These are phyloP conservation scores for Scophthalmus maximus DNA, from an alignment of 2,113 vertebrate genomes.

Conservation along the genomic window DNA sequence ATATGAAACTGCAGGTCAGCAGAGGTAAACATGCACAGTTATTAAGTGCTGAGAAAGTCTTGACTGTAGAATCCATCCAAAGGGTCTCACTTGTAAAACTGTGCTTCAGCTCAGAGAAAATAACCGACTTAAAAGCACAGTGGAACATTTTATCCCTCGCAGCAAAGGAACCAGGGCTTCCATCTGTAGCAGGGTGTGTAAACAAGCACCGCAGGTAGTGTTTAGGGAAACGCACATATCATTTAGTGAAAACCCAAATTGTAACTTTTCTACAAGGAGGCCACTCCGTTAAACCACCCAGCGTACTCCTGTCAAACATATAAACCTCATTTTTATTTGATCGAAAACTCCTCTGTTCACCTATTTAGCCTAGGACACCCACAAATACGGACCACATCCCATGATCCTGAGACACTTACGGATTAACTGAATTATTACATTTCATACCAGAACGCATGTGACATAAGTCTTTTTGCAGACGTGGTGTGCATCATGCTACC, in stretches of 20 bases:
- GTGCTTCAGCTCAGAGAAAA: not conserved
- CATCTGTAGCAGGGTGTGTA: not conserved
- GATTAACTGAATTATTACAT: no score
- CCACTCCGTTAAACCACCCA: no score
- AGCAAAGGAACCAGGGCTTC: not conserved
- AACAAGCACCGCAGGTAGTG: not conserved
- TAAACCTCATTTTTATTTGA: not conserved
- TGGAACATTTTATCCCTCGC: not conserved
- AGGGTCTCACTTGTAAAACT: not conserved
- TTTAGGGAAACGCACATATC: not conserved
- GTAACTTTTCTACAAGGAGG: no score
- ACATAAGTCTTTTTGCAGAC: not conserved
- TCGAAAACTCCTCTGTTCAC: slow-evolving; percentile 14
- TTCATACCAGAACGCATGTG: no score
- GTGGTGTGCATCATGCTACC: not conserved
- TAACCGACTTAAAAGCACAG: not conserved
- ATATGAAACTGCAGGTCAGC: not conserved
- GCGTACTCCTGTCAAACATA: slow-evolving; percentile 13
- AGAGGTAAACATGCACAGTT: not conserved
- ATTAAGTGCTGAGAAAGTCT: not conserved
- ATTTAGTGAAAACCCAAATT: not conserved
- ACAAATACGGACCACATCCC: slow-evolving; percentile 10
- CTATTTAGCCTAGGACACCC: not conserved
- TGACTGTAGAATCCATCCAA: not conserved
- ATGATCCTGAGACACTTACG: no score